Evolutionary conservation across 2,888 invertebrate species (phyloP).

Genomic region (Drosophila dives): DNA sequence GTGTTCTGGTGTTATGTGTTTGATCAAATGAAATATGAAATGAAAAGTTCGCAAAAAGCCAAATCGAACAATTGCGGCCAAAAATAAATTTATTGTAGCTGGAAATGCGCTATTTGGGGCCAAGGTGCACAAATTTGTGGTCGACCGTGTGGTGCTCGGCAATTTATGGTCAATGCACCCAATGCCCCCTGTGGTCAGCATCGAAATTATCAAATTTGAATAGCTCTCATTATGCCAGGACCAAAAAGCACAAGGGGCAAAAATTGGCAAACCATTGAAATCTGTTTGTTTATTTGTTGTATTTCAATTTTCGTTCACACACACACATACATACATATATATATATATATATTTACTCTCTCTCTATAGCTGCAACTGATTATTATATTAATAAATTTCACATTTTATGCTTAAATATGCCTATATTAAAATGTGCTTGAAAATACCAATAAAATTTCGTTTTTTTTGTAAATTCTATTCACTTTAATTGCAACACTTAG

Average conservation of each 20-base stretch:
- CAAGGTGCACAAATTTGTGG: background rate
- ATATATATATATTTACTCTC: background rate
- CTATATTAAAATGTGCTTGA: background rate
- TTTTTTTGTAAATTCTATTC: background rate
- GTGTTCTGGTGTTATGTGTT: conserved; percentile 16
- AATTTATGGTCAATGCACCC: conserved; percentile 35
- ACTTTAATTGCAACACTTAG: background rate
- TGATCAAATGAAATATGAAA: conserved; percentile 38
- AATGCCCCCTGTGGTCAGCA: conserved; percentile 11
- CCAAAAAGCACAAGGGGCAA: background rate
- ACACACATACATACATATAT: too few relatives aligned
- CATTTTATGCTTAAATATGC: background rate
- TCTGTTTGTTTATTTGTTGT: background rate
- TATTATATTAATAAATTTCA: background rate
- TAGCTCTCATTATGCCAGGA: conserved; percentile 6
- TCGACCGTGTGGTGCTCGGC: conserved; percentile 9
- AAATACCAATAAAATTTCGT: background rate
- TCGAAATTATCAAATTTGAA: conserved; percentile 13
- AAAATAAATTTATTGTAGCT: conserved; percentile 37
- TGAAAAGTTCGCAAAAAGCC: conserved; percentile 13
- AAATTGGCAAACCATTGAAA: background rate
- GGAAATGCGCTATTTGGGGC: conserved; percentile 13
- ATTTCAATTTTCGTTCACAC: background rate
- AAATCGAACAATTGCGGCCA: conserved; percentile 15
- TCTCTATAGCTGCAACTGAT: background rate